Percentiles rank a stretch among this genome's conserved stretches.
Conservation (phyloP, 2,888 invertebrate genomes). For the Brachylomia viminalis region DNA sequence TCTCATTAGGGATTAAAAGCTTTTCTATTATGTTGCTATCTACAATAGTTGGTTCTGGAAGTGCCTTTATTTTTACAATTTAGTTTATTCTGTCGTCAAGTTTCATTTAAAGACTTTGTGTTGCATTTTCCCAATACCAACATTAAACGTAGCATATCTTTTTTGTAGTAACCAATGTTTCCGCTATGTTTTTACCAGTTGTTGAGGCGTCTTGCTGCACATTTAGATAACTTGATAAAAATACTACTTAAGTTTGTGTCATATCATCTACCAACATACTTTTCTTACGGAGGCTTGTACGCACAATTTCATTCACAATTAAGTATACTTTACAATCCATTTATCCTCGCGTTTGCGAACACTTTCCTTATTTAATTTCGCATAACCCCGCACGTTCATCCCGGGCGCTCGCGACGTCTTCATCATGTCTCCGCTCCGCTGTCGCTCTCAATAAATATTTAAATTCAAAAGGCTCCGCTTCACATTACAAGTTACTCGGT, state of each 20-base stretch:
- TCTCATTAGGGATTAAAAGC: constrained; percentile 29
- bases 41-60: not conserved
- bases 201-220: not conserved
- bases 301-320: constrained; percentile 15
- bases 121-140: not conserved
- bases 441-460: constrained; percentile 64
- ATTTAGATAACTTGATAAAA: not conserved
- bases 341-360: constrained; percentile 12
- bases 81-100: constrained; percentile 3
- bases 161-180: not conserved
- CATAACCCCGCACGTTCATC: constrained; percentile 2
- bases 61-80: not conserved
- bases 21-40: constrained; percentile 17
- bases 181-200: not conserved
- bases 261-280: not conserved
- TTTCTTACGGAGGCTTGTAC: not conserved
- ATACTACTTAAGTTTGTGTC: not conserved
- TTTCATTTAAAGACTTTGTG: constrained; percentile 1
- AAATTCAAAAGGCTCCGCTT: constrained; percentile 63
- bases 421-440: constrained; percentile 22
- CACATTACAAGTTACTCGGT: constrained; percentile 63
- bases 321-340: constrained; percentile 22
- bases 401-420: constrained; percentile 31
- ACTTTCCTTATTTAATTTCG: constrained; percentile 21
- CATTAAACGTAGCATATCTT: not conserved